Base-by-base conservation (phyloP, 2,113 vertebrate species). In the Syrrhaptes paradoxus region DNA sequence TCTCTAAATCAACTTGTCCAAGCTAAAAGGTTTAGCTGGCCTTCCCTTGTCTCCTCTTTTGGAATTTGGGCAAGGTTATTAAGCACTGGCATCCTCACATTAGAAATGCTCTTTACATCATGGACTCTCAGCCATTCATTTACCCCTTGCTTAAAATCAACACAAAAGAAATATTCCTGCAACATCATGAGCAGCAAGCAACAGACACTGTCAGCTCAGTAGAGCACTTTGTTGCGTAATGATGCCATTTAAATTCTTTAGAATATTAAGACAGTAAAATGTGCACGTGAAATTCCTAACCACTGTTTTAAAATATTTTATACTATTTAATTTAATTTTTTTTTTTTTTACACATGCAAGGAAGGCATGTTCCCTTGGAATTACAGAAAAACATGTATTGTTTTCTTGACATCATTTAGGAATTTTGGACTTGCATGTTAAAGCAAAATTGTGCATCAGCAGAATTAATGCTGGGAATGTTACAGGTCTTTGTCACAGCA, bases 391-490 rank as follows among this genome's bases (percentile, higher is more conserved):
- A 75, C 24, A 52, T 8, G 2, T 36, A 24, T 29, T 87, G 31
- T 82, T 87, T 76, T 52, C 8, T 55, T 65, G 25, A 49, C 15
- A 38, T 74, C 3, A 41, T 87, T 82, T 67, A 80, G 28, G 21
- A 83, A 48, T 83, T 59, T 76, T 77, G 14, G n/a, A 68, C 29
- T 88, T 91, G 45, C 48, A 77, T 25, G 66, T 58, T 94, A 88
- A 95, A 86, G 36, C 29, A 74, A 91, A 93, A 93, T 41, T 86
- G 72, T 78, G 48, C 67, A 87, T 93, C 59, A 49, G 71, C 74
- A 90, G 72, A 95, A 94, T 87, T 85, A 91, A 83, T 21, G 32
- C 38, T 85, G n/a, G 48, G 90, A 95, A 91, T 57, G 29, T 85
- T 93, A 65, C 78, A 54, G 91, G 75, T 95, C 82, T 78, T 93